phyloP scores from a whole-genome alignment of 35 echinoderm and acorn worm species.

The Amphiura filiformis region DNA sequence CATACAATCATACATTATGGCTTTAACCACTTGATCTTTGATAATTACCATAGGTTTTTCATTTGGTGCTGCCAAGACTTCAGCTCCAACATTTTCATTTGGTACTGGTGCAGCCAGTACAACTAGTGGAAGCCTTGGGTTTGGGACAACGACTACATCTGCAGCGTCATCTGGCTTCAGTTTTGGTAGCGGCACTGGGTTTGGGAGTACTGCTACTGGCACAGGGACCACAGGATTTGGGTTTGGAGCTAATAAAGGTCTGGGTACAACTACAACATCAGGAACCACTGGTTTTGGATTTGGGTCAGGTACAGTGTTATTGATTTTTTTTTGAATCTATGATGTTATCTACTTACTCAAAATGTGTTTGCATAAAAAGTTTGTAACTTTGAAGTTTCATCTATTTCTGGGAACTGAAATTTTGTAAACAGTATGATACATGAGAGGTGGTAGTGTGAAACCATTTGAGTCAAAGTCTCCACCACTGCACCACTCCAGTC shows the following conservation, averaged over 20 bases:
- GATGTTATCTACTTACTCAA: not conserved
- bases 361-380: not conserved
- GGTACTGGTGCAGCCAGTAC: constrained; percentile 28
- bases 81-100: constrained; percentile 44
- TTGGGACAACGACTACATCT: constrained; percentile 61
- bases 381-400: not conserved
- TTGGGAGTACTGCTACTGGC: constrained; percentile 9
- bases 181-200: constrained; percentile 38
- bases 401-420: too few species aligned
- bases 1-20: too few species aligned
- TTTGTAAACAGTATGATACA: too few species aligned
- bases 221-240: constrained; percentile 9
- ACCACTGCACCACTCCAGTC: too few species aligned
- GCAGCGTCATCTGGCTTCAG: constrained; percentile 47
- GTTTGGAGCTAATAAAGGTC: not conserved
- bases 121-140: constrained; percentile 33
- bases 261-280: constrained; percentile 5
- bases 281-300: constrained; percentile 36
- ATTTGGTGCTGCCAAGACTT: constrained; percentile 47
- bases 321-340: not conserved
- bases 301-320: constrained; percentile 15
- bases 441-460: too few species aligned
- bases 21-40: too few species aligned
- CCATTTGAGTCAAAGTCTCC: too few species aligned
- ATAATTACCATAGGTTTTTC: too few species aligned